phyloP scores from a whole-genome alignment of 2,888 invertebrate species.

The Hirtodrosophila confusa region DNA sequence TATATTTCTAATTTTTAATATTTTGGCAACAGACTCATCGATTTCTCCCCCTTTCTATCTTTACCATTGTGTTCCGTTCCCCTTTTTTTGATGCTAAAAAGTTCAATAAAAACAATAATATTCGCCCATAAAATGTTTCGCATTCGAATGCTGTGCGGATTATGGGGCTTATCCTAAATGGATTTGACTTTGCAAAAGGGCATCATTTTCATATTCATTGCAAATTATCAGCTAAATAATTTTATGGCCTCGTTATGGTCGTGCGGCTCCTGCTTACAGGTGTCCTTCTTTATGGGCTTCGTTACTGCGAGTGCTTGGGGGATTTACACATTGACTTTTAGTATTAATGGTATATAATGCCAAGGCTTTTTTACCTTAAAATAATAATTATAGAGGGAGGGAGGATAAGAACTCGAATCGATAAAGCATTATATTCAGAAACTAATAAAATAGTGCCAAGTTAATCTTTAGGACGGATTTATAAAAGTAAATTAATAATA shows the following conservation, averaged over 20 bases:
- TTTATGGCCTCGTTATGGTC: conserved; percentile 52
- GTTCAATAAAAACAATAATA: conserved; percentile 44
- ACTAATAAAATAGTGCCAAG: no score
- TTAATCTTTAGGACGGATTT: no score
- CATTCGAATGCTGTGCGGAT: conserved; percentile 21
- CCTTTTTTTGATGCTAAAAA: background rate
- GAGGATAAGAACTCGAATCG: no score
- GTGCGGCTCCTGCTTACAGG: conserved; percentile 14
- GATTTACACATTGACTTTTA: no score
- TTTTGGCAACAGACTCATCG: conserved; percentile 6
- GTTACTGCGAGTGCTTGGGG: background rate
- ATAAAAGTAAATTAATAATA: no score
- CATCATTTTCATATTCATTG: conserved; percentile 65
- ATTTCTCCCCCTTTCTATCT: background rate
- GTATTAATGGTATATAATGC: no score
- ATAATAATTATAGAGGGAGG: no score
- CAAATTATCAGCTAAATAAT: conserved; percentile 65
- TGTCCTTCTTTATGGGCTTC: conserved; percentile 6
- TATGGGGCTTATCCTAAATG: conserved; percentile 40
- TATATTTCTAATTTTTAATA: conserved; percentile 24
- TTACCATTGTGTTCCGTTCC: background rate
- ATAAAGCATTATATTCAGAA: no score
- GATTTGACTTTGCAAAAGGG: conserved; percentile 17
- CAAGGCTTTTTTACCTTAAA: no score
- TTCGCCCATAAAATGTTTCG: conserved; percentile 43